Base-by-base conservation (phyloP, 2,888 invertebrate genomes). In the Drosophila mulleri region DNA sequence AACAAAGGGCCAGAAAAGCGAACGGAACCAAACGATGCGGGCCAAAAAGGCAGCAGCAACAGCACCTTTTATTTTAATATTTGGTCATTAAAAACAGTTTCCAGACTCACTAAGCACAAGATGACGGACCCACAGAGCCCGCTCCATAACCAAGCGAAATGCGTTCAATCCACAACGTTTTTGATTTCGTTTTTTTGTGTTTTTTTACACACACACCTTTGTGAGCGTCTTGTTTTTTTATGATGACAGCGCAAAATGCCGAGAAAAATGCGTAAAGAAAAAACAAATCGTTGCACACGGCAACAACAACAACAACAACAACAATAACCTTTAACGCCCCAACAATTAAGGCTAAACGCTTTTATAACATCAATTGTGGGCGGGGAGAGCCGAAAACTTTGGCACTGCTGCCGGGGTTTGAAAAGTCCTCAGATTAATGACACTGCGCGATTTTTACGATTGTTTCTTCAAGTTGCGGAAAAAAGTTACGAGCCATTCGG, bases 61-160 rank as follows among this genome's bases (percentile, higher is more conserved):
- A 71, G 71, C 86, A 84, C 84, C 86, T 84, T 86, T 86, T 83
- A 78, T 86, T 86, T 86, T 83, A 86, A 84, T 86, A 84, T 83
- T 86, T 86, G 80, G 80, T 76, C 84, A 86, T 84, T 86, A 84
- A 84, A 81, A 83, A 82, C 44, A 75, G 82, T 80, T 84, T 86
- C 64, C 61, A 76, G 73, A 72, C 72, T 60, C 72, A 52, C 70
- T 47, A 60, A 75, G 61, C 68, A 29, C 56, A 71, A 56, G 59
- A 72, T 63, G 68, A 67, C 41, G 65, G 53, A 62, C 23, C 57
- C 50, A n/a, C 67, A 57, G 52, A n/a, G 20, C 45, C n/a, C 45
- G 42, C 8, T 20, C 47, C 64, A 44, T 12, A 37, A 47, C 45
- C 52, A 41, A 41, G n/a, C 42, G 53, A 53, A 60, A 69, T 70